Evolutionary conservation across 2,797 vertebrate genomes (phyloP).

Genomic region (Hozukius guyotensis): DNA sequence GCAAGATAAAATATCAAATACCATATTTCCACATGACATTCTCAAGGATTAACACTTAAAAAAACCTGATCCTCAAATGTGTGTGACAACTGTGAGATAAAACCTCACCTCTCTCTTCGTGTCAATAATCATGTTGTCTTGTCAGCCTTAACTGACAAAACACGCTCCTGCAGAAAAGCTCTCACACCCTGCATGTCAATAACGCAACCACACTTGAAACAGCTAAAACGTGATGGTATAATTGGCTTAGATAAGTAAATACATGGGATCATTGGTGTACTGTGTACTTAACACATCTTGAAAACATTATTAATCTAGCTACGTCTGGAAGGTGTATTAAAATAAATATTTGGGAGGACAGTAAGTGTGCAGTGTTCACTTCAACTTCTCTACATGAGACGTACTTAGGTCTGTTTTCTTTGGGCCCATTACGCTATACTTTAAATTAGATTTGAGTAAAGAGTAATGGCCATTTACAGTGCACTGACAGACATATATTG

Average conservation of each 20-base stretch:
- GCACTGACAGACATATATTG: constrained; percentile 27
- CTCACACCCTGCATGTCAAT: constrained; percentile 58
- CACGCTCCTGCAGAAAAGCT: neutral
- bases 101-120: constrained; percentile 20
- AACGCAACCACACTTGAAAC: neutral
- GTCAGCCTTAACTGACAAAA: constrained; percentile 23
- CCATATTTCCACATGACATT: neutral
- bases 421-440: neutral
- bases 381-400: neutral
- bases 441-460: neutral
- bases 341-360: constrained; percentile 17
- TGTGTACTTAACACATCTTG: neutral
- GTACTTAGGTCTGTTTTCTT: neutral
- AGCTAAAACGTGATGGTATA: neutral
- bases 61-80: constrained; percentile 1
- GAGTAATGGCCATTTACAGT: constrained; percentile 10
- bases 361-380: neutral
- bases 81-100: neutral
- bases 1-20: constrained; percentile 33
- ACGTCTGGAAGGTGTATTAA: neutral
- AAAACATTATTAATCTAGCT: neutral
- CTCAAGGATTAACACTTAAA: constrained; percentile 5
- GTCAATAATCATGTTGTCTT: constrained; percentile 34
- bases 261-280: neutral
- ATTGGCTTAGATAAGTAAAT: constrained; percentile 13